Base-by-base conservation (phyloP, 2,888 invertebrate genomes). In the Melikaiella ostensackeni region DNA sequence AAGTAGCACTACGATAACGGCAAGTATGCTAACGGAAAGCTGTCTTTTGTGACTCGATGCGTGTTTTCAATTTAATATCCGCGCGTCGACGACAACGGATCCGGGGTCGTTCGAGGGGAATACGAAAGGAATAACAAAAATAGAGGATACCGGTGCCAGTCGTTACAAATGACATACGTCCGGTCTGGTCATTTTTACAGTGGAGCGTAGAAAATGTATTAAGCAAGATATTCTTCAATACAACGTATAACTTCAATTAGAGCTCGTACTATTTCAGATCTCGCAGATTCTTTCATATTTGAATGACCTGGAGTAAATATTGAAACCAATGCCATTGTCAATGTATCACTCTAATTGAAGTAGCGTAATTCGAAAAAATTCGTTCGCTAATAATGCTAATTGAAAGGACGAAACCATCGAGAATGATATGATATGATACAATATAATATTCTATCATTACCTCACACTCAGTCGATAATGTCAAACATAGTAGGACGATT, bases 41-140 rank as follows among this genome's bases (percentile, higher is more conserved):
- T 70, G 70, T 33, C 70, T 70, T 70, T 50, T 1, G 50, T 50
- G 50, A 50, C 70, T 70, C 46, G 50, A 70, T 50, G 70, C 70
- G 50, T 70, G 70, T 50, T 70, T 70, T 50, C 70, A 70, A 70
- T 70, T 70, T 70, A 70, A 70, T 70, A 70, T 70, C 70, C 30
- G 30, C 30, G 66, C 24, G 24, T 27, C 42, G 66, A 42, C 66
- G 66, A 66, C 66, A 66, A 66, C 66, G 66, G 66, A 42, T 66
- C 27, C 66, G 66, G 42, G 66, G 64, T 66, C 50, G 30, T n/a
- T 70, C 50, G 70, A 33, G 50, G 50, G 50, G n/a, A 70, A 70
- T 50, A 70, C 50, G n/a, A 33, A 70, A 70, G n/a, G 70, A 50
- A 70, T 33, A 50, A 70, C 50, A 57, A 70, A 70, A 19, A 33